Evolutionary conservation across 1,140 invertebrate genomes (phyloP), one percentile per base, ranked within the genome.

Genomic region (Drosophila bifasciata): DNA sequence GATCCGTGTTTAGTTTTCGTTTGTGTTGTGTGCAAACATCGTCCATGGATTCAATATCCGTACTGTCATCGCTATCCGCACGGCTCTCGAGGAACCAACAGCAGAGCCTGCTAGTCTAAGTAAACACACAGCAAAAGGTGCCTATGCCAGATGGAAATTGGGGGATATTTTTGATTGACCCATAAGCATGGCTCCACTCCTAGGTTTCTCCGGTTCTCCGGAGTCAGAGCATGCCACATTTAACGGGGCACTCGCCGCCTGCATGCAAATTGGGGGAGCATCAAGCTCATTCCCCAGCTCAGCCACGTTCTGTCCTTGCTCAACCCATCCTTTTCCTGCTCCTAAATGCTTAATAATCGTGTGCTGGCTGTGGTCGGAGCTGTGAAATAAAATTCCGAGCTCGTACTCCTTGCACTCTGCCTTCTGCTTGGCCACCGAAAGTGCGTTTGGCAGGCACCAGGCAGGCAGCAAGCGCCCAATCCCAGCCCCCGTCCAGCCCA

Each of bases 281-380:
- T 13, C 32, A 9, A 36, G 32, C 32, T 36, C 11, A 36, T 36
- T 36, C 11, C 11, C 11, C 32, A 36, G 32, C 32, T 36, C 32
- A 36, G 32, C 32, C 32, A 36, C 57, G 21, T 32, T 58, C 62
- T 11, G 28, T 32, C 32, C 19, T 23, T 41, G 57, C 36, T 17
- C 49, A 16, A 36, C 36, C 17, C 49, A 5, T 51, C 28, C 3
- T 61, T n/a, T 43, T 6, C n/a, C 56, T 53, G 39, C 43, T 19
- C 53, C n/a, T 63, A 59, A 74, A 62, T 53, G 76, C 62, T 71
- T 61, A 60, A 63, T 61, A 76, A 76, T 64, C 68, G 73, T 59
- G 55, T 61, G 51, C 61, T 67, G 60, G n/a, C 23, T 43, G 52
- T 17, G 52, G 40, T 7, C 25, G 69, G 32, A 68, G 56, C 39